Base-by-base conservation (phyloP, 2,888 invertebrate species). In the Drosophila macrospina region DNA sequence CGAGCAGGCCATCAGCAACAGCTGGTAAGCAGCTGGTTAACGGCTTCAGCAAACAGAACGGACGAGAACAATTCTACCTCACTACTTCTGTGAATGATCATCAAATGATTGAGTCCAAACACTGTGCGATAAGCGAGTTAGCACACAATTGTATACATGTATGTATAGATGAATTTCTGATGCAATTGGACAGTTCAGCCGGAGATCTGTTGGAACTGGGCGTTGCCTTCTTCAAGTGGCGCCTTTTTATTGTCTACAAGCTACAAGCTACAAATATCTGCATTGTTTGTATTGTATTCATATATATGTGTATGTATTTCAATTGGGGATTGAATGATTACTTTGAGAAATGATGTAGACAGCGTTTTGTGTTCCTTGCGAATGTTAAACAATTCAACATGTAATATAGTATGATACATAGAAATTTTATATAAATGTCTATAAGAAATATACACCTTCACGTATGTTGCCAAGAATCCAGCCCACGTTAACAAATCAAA, bases 11-110 rank as follows among this genome's bases (percentile, higher is more conserved):
- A 91, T 92, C 32, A 86, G 89, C 62, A 91, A 91, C 76, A 91
- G 91, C 47, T 92, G 92, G 92, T 92, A 89, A 44, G 91, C 76
- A 91, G 91, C 47, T 92, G 92, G 92, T 92, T 89, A 44, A 48
- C 16, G n/a, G 20, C 11, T 26, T 20, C 13, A 26, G 2, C 37
- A 44, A 36, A 37, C 26, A 42, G 30, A 57, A 41, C 16, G 45
- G 45, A 62, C 59, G 54, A 67, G 26, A 85, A 88, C 81, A 87
- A 86, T 90, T 90, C 91, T 91, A 91, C 91, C 91, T 91, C 91
- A 91, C 75, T 67, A 84, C 69, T 89, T 79, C 89, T 91, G 90
- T 89, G 89, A 91, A 82, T 82, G 84, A 82, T 89, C 87, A 90
- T 89, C 55, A 74, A 89, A 89, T 89, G 89, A 84, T 89, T 88